Evolutionary conservation across 2,797 vertebrate genomes (phyloP), one percentile per base, ranked within the genome.

Genomic region (Dendrocincla fuliginosa): DNA sequence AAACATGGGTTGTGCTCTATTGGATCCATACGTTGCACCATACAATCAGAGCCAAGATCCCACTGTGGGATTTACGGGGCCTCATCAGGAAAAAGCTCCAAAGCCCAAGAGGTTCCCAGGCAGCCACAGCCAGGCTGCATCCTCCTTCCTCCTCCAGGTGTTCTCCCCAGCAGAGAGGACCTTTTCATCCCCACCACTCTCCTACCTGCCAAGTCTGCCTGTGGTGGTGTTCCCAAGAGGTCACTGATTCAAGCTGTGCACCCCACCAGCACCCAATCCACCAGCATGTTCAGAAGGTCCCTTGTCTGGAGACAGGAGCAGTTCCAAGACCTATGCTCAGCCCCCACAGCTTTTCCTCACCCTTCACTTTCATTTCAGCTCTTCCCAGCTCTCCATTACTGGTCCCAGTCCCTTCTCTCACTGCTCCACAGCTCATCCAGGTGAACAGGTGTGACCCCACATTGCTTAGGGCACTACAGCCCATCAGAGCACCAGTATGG

Each of bases 1-100:
- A 59, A 55, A 52, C 32, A 25, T 6, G 27, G 52, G 25, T 18
- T 13, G 82, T 3, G 16, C 76, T 96, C 11, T 91, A 95, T 93
- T 90, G 87, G 85, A 93, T 95, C 95, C 96, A 96, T 90, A 91
- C 93, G 70, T 84, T 68, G 4, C 2, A 3, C 59, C 0, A 1
- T 10, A 59, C 41, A 19, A 8, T 20, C 12, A 0, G 57, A 94
- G 93, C 94, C 95, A 94, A 94, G 76, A 76, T 42, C 93, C 59
- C 20, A 1, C 82, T 16, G 39, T 44, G 81, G 84, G 89, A 61
- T 78, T 61, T 55, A 65, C 1, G 18, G 74, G 95, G 93, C 90
- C 94, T 94, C 69, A 0, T 42, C 85, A 47, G 86, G 73, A 95
- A 91, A 75, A 74, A 61, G 39, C 61, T 73, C 24, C 35, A 42